Conservation (phyloP, 2,797 vertebrate genomes). For the Poecilia wingei region DNA sequence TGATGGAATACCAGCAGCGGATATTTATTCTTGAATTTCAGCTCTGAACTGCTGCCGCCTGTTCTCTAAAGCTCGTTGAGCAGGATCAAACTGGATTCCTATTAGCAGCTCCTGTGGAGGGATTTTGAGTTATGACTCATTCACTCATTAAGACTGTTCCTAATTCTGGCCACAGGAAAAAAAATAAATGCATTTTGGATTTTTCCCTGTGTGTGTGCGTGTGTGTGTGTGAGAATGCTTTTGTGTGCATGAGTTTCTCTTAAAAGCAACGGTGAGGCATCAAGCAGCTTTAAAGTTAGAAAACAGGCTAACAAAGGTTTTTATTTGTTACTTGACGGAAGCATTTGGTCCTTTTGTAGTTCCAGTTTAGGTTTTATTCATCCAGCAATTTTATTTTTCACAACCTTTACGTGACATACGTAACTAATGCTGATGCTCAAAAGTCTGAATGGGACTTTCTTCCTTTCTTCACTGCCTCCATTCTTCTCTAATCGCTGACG, state of each 20-base stretch:
- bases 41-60: constrained; percentile 30
- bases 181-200: constrained; percentile 29
- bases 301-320: constrained; percentile 17
- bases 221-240: constrained; percentile 15
- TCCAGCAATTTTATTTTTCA: constrained; percentile 52
- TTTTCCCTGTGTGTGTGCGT: not conserved
- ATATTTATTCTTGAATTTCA: constrained; percentile 66
- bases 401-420: constrained; percentile 53
- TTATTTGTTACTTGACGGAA: constrained; percentile 8
- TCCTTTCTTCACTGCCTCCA: constrained; percentile 38
- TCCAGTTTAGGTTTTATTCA: constrained; percentile 22
- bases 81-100: constrained; percentile 53
- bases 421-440: constrained; percentile 57
- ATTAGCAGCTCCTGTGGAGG: constrained; percentile 50
- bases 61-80: constrained; percentile 29
- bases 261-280: constrained; percentile 16
- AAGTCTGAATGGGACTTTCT: constrained; percentile 45
- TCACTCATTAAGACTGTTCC: constrained; percentile 64
- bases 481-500: constrained; percentile 50
- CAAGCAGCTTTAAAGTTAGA: constrained; percentile 28
- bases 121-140: constrained; percentile 70
- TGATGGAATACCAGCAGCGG: constrained; percentile 45
- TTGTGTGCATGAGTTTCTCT: constrained; percentile 29
- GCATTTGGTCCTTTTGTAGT: not conserved
- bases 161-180: constrained; percentile 47